phyloP scores from a whole-genome alignment of 2,888 invertebrate genomes.

The Drosophila acutilabella region DNA sequence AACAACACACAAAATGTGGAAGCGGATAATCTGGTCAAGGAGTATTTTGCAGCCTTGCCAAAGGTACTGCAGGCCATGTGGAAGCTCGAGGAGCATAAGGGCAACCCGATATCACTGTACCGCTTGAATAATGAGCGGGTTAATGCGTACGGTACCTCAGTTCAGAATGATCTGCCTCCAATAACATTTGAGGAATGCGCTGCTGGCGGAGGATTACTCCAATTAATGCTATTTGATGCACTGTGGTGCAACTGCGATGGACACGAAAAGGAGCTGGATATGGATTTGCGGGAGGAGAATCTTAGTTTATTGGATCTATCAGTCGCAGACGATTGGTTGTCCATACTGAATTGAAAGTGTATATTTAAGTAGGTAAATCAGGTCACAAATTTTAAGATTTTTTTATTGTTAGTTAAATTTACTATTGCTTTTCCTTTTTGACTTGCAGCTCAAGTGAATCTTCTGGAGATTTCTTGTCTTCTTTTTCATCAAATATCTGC shows the following conservation, averaged over 20 bases:
- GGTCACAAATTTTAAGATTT: neutral
- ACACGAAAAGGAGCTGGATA: constrained; percentile 33
- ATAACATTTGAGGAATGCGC: constrained; percentile 45
- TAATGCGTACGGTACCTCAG: constrained; percentile 30
- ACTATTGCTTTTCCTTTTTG: constrained; percentile 11
- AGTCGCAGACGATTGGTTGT: constrained; percentile 37
- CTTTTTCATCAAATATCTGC: constrained; percentile 88
- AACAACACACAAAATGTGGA: constrained; percentile 33
- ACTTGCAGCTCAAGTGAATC: constrained; percentile 32
- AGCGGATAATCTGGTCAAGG: constrained; percentile 8
- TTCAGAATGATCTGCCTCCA: constrained; percentile 46
- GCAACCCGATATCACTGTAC: constrained; percentile 32
- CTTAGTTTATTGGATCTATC: constrained; percentile 1
- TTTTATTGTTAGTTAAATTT: constrained; percentile 26
- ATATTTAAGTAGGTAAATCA: neutral
- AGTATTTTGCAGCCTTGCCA: constrained; percentile 24
- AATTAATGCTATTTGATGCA: constrained; percentile 45
- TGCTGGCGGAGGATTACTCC: constrained; percentile 37
- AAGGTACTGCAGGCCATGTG: constrained; percentile 39
- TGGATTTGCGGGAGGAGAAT: constrained; percentile 11
- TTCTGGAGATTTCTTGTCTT: neutral
- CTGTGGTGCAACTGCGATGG: constrained; percentile 41
- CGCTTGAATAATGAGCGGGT: constrained; percentile 35
- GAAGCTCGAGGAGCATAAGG: constrained; percentile 38
- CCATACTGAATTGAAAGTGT: constrained; percentile 21